Evolutionary conservation across 1,140 invertebrate species (phyloP), one percentile per base, ranked within the genome.

Genomic region (Rhyzopertha dominica): DNA sequence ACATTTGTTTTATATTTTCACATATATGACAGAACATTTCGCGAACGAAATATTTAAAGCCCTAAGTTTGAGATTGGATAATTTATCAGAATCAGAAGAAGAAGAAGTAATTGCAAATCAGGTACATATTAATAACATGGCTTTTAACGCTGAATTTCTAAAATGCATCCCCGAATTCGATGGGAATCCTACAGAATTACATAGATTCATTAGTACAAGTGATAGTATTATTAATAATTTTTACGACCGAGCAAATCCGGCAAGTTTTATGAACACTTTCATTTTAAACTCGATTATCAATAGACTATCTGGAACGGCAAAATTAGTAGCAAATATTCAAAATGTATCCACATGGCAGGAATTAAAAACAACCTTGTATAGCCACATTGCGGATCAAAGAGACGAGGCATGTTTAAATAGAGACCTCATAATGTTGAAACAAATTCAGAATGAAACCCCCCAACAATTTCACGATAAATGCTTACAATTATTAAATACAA

Each of bases 61-160:
- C n/a, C n/a, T n/a, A n/a, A n/a, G n/a, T n/a, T n/a, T n/a, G n/a
- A n/a, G n/a, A n/a, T n/a, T n/a, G n/a, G n/a, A n/a, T n/a, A n/a
- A n/a, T n/a, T n/a, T n/a, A n/a, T n/a, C n/a, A n/a, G n/a, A n/a
- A n/a, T n/a, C n/a, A n/a, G n/a, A n/a, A n/a, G n/a, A n/a, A n/a
- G n/a, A n/a, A n/a, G n/a, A n/a, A n/a, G n/a, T n/a, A n/a, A n/a
- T n/a, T 38, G 7, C 3, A 18, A 36, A 36, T 23, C 10, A 12
- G 16, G n/a, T 37, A 3, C n/a, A 35, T 29, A 3, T 5, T 26
- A 14, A 23, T 14, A 35, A 14, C 12, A 50, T 35, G 23, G 18
- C 28, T 22, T 47, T 50, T 44, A 50, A 40, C 20, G 20, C 43
- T 1, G 43, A 51, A 40, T 51, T 29, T 30, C 36, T 41, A 41